Base-by-base conservation (phyloP, 2,888 invertebrate genomes). In the Linnaemya tessellans region DNA sequence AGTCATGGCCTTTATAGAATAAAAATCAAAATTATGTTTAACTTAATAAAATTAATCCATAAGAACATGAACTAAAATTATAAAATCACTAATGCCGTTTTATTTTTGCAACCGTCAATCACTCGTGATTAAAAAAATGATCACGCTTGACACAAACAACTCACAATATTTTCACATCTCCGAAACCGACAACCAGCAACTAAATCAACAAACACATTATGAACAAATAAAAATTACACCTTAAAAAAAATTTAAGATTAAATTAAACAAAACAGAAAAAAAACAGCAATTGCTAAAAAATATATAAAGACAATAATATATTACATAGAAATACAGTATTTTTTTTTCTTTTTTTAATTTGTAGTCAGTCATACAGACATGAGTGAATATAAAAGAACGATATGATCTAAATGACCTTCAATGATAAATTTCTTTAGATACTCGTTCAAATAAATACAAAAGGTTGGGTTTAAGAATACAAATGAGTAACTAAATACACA, bases 321-420 rank as follows among this genome's bases (percentile, higher is more conserved):
- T 75, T 65, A 65, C 64, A 75, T 56, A 65, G 54, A 64, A 51
- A 64, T 30, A 49, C 9, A 46, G 46, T 64, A 25, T 65, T 41
- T 54, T 54, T 38, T 43, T 54, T 25, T 65, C 25, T 58, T 62
- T 13, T 41, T 60, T 35, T 46, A 25, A 49, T 65, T 49, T 51
- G 35, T 68, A 38, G 49, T 51, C 35, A 74, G 30, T 64, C 56
- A 71, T 70, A 49, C 35, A 51, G 43, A 78, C 54, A 38, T 65
- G 22, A 46, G 73, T 56, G 54, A 22, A 65, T 65, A 73, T 22
- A 67, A 73, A 58, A 73, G 73, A 80, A 73, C 80, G 82, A 82
- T 82, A 82, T 71, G 77, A 82, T 82, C 82, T 77, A 84, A 77
- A 77, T 84, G 84, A 80, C 84, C 84, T 84, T 84, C 84, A 77